Base-by-base conservation (phyloP, 2,888 invertebrate species). In the Saturnia japonica region DNA sequence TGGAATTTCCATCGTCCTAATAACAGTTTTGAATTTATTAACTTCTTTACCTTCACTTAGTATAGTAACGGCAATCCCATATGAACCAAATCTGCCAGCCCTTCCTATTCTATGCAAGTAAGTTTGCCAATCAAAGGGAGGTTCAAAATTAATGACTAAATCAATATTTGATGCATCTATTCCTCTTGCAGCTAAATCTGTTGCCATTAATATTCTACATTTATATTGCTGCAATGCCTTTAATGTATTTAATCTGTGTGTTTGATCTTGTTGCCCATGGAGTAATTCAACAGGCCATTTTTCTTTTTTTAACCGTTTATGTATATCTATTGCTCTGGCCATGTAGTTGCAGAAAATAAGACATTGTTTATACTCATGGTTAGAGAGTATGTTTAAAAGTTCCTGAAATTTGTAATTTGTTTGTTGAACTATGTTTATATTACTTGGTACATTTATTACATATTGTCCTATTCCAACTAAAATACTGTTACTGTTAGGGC, bases 91-190 rank as follows among this genome's bases (percentile, higher is more conserved):
- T 74, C 99, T 95, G 0, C 99, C 99, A 64, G 99, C 98, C 80
- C 99, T 95, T 0, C 99, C 99, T 85, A 99, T 98, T 82, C 99
- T 95, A 92, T 99, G 99, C 74, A 99, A 95, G 93, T 99, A 99
- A 25, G 97, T 98, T 75, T 97, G 96, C 77, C 96, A 94, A 82
- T 97, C 96, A 74, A 84, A 83, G 0, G 99, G 98, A 45, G 97
- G 93, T 85, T 99, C 99, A 82, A 99, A 95, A 89, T 99, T 99
- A 12, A 99, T 95, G 0, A 99, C 97, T 73, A 99, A 89, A 94
- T 99, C 98, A 14, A 99, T 97, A 90, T 98, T 97, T 76, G 97
- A 96, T 1, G 97, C 97, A 94, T 99, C 99, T 75, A 99, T 97
- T 16, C 99, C 99, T 76, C 99, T 95, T 1, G 99, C 97, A 75